A percentile compares a stretch with the other conserved stretches of the same genome.
Evolutionary conservation across 2,888 invertebrate species (phyloP).

Genomic region (Eulithis testata): DNA sequence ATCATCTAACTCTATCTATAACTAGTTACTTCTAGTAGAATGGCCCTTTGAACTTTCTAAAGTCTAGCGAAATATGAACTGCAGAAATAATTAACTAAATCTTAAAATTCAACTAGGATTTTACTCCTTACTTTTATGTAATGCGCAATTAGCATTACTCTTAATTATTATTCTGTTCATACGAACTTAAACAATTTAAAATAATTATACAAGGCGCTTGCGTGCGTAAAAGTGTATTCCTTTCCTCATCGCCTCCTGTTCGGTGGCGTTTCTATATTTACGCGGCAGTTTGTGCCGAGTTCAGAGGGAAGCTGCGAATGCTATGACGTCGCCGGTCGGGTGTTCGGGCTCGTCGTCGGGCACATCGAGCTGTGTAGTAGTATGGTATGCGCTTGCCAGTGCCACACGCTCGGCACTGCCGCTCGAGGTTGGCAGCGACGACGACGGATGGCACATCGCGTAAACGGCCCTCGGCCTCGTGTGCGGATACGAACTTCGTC

Average conservation of each 20-base stretch:
- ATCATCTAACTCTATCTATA: too few relatives aligned
- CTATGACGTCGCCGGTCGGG: conserved; percentile 60
- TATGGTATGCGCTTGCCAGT: conserved; percentile 39
- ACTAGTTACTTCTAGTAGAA: too few relatives aligned
- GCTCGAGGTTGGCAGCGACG: conserved; percentile 56
- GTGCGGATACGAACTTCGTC: conserved; percentile 41
- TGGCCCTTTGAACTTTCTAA: too few relatives aligned
- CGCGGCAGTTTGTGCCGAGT: conserved; percentile 72
- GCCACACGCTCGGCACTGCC: conserved; percentile 56
- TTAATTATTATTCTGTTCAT: conserved; percentile 27
- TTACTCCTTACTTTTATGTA: conserved; percentile 15
- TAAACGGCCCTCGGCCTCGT: conserved; percentile 42
- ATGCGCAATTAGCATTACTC: conserved; percentile 30
- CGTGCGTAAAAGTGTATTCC: conserved; percentile 57
- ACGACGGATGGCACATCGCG: conserved; percentile 50
- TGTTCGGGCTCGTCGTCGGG: conserved; percentile 45
- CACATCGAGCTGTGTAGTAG: conserved; percentile 42
- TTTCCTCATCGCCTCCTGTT: conserved; percentile 71
- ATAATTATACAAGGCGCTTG: conserved; percentile 35
- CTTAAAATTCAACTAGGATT: conserved; percentile 3
- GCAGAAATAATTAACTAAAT: too few relatives aligned
- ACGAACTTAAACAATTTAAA: conserved; percentile 22
- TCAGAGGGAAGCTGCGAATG: conserved; percentile 69
- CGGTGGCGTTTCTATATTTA: conserved; percentile 79
- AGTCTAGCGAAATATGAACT: too few relatives aligned